Percentiles rank a stretch among this genome's conserved stretches.
These are phyloP conservation scores for Nothura maculosa DNA, from an alignment of 2,797 vertebrate genomes.

Conservation along the genomic window DNA sequence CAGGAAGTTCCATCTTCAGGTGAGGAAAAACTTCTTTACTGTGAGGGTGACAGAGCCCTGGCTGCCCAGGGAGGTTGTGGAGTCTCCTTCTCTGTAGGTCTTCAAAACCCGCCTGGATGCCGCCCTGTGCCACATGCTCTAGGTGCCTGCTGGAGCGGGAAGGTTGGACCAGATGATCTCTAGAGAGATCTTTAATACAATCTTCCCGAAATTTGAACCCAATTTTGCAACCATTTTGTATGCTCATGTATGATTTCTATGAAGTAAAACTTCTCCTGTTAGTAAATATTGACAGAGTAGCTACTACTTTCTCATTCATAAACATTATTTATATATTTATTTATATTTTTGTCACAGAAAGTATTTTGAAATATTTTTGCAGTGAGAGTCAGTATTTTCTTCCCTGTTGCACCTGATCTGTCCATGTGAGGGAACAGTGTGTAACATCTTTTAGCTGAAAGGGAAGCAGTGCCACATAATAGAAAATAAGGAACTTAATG, in stretches of 20 bases:
- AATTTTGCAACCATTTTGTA: neutral
- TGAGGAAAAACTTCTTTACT: too few species aligned
- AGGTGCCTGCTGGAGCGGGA: too few species aligned
- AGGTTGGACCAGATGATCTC: too few species aligned
- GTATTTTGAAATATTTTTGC: constrained; percentile 1
- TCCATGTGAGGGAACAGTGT: neutral
- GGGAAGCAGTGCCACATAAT: neutral
- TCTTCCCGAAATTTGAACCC: neutral
- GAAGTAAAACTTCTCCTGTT: neutral
- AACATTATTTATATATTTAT: neutral
- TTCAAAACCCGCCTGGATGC: too few species aligned
- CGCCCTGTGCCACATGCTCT: too few species aligned
- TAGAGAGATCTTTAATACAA: too few species aligned
- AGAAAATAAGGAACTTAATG: constrained; percentile 49
- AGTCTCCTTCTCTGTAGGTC: too few species aligned
- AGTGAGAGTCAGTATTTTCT: constrained; percentile 30
- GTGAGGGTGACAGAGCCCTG: too few species aligned
- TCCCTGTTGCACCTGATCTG: neutral
- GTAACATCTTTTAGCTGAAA: constrained; percentile 18
- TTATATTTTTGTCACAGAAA: neutral
- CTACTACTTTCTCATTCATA: neutral
- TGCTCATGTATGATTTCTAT: neutral
- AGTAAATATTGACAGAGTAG: neutral
- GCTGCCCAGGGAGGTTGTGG: too few species aligned
- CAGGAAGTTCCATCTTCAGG: too few species aligned